These are phyloP conservation scores for Rhynchonycteris naso DNA, from an alignment of 2,797 vertebrate genomes.

Conservation along the genomic window DNA sequence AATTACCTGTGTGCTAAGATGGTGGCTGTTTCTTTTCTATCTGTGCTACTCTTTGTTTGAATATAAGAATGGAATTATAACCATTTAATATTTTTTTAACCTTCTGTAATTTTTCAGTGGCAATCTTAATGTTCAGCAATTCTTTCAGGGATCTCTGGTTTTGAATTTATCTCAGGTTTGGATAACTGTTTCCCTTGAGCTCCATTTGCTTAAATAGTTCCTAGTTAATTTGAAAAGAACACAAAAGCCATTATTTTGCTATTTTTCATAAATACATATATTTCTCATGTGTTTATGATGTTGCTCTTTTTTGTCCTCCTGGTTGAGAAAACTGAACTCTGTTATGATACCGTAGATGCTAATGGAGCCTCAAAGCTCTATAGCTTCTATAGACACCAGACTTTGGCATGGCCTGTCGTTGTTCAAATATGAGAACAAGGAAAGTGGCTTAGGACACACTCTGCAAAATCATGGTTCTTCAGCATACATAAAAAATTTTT, in stretches of 20 bases:
- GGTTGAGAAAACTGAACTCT: neutral
- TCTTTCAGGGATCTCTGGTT: constrained; percentile 35
- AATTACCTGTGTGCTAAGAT: neutral
- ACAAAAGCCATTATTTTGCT: neutral
- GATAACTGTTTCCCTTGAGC: neutral
- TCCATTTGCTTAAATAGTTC: neutral
- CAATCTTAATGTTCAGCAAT: neutral
- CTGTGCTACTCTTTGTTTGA: neutral
- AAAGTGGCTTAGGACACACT: neutral
- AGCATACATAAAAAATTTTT: neutral
- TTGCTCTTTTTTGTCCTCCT: neutral
- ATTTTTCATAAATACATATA: neutral
- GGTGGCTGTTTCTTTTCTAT: neutral
- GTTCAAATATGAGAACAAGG: neutral
- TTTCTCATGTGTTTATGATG: neutral
- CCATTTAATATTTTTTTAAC: neutral
- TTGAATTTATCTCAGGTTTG: constrained; percentile 46
- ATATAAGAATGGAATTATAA: neutral
- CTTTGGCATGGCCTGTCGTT: neutral
- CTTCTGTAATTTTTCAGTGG: neutral
- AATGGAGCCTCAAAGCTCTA: neutral
- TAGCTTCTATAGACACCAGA: too few species aligned
- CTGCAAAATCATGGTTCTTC: neutral
- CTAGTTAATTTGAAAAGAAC: constrained; percentile 28
- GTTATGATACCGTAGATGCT: neutral